Conservation (phyloP, 1,140 invertebrate genomes). For the Ostrea denselamellosa region DNA sequence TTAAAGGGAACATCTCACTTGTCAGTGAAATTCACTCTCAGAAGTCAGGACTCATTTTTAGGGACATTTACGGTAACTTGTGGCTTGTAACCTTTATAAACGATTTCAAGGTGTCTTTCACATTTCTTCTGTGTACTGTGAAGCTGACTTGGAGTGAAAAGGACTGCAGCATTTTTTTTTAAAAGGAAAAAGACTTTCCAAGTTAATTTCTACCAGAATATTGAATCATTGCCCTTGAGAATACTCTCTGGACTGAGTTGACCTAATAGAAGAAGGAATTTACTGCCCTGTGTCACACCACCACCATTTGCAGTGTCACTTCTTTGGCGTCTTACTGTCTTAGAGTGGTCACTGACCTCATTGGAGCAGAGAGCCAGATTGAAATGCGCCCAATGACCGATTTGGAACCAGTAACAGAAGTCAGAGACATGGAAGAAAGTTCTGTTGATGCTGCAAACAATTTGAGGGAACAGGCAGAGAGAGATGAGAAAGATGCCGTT, state of each 20-base stretch:
- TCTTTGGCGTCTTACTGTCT: constrained; percentile 13
- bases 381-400: constrained; percentile 40
- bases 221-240: background rate
- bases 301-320: constrained; percentile 9
- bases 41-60: background rate
- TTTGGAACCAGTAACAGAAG: constrained; percentile 38
- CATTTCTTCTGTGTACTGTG: background rate
- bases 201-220: background rate
- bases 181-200: background rate
- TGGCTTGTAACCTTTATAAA: constrained; percentile 6
- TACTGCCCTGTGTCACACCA: background rate
- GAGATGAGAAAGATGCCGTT: background rate
- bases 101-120: constrained; percentile 37
- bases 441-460: constrained; percentile 10
- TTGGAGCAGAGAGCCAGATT: background rate
- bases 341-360: constrained; percentile 29
- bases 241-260: background rate
- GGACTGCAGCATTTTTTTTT: background rate
- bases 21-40: background rate
- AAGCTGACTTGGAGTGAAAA: background rate
- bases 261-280: background rate
- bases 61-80: constrained; percentile 20
- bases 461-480: constrained; percentile 5
- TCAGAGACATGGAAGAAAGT: constrained; percentile 28
- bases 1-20: background rate